These are phyloP conservation scores for Heterodera carotae DNA, from an alignment of 1,140 invertebrate species.

Conservation along the genomic window DNA sequence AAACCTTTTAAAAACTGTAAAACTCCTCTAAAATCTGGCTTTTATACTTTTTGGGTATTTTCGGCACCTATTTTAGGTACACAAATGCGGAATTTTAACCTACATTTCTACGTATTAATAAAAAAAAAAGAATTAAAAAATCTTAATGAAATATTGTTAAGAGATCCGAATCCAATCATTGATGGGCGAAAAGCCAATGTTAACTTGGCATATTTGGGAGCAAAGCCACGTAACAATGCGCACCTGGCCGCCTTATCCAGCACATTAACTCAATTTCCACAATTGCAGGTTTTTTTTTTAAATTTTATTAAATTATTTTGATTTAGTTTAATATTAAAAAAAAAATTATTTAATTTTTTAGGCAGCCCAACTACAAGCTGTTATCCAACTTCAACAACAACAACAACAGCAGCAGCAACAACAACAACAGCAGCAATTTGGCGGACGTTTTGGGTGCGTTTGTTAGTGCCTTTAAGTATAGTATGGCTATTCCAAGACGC, in stretches of 20 bases:
- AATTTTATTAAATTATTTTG: too few species aligned
- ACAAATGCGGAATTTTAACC: too few species aligned
- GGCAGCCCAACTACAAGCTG: constrained; percentile 32
- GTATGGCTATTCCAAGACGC: too few species aligned
- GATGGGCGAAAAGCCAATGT: constrained; percentile 97
- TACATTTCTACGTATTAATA: too few species aligned
- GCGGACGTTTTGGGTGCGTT: neutral
- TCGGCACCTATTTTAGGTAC: too few species aligned
- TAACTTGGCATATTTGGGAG: constrained; percentile 92
- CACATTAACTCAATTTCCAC: constrained; percentile 26
- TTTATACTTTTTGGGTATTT: too few species aligned
- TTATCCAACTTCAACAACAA: constrained; percentile 29
- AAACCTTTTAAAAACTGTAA: too few species aligned
- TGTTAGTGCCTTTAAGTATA: neutral
- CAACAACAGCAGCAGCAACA: constrained; percentile 21
- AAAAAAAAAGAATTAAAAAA: too few species aligned
- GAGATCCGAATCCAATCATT: constrained; percentile 94
- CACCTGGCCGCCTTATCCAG: constrained; percentile 53
- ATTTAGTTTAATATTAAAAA: constrained; percentile 1
- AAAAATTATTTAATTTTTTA: constrained; percentile 28
- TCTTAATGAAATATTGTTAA: neutral
- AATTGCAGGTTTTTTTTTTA: too few species aligned
- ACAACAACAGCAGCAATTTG: constrained; percentile 20
- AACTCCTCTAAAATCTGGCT: too few species aligned
- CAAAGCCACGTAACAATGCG: constrained; percentile 78